A percentile compares a stretch with the other conserved stretches of the same genome.
phyloP scores from a whole-genome alignment of 2,888 invertebrate genomes.

The Cosmia trapezina region DNA sequence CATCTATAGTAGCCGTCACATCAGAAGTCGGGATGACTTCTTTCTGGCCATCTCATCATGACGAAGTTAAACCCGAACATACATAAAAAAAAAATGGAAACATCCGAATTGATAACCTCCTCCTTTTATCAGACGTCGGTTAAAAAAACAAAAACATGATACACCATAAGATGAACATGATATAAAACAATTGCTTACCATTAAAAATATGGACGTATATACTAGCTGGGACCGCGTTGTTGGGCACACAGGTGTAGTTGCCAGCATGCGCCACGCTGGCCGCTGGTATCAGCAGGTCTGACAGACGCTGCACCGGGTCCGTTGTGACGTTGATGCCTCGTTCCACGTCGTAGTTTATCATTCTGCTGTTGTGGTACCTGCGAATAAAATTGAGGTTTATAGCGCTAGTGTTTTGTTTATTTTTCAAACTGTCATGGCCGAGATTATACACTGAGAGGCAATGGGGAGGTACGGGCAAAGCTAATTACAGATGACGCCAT shows the following conservation, averaged over 20 bases:
- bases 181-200: constrained; percentile 10
- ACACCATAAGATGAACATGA: no score
- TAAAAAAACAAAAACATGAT: no score
- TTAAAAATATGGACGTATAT: constrained; percentile 93
- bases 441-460: neutral
- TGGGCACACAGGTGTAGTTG: constrained; percentile 97
- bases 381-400: constrained; percentile 27
- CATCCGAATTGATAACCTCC: no score
- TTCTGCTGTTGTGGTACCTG: constrained; percentile 96
- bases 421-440: neutral
- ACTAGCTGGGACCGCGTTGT: constrained; percentile 96
- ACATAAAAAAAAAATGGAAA: no score
- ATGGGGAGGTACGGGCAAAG: no score
- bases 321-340: constrained; percentile 96
- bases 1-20: no score
- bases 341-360: constrained; percentile 97
- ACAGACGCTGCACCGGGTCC: constrained; percentile 93
- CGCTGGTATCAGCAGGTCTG: constrained; percentile 91
- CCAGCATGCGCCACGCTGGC: constrained; percentile 94
- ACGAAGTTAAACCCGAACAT: no score
- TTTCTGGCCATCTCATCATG: no score
- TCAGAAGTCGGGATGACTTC: no score
- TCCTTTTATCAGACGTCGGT: no score
- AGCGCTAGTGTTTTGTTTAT: neutral
- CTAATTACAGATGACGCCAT: no score